phyloP scores from a whole-genome alignment of 2,888 invertebrate species.

The Nomada hirtipes region DNA sequence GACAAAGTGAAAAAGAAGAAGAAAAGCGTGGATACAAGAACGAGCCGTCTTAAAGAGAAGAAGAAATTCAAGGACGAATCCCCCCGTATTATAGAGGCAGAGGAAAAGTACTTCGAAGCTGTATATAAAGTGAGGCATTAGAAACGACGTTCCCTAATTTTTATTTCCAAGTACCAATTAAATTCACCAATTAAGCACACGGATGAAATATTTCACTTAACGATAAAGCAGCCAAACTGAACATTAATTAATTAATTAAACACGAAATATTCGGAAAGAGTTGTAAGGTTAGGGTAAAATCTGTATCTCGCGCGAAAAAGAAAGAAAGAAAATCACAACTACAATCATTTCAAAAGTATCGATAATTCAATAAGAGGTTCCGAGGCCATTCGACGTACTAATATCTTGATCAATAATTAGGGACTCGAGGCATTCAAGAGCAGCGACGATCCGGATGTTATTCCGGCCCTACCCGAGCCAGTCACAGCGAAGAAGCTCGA shows the following conservation, averaged over 20 bases:
- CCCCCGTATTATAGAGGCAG: constrained; percentile 73
- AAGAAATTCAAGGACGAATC: constrained; percentile 18
- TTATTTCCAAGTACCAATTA: too few species aligned
- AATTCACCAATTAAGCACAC: too few species aligned
- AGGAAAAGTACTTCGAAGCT: constrained; percentile 74
- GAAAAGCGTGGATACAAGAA: neutral
- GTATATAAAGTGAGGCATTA: constrained; percentile 69
- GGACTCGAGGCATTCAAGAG: neutral
- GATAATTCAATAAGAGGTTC: too few species aligned
- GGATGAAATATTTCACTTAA: too few species aligned
- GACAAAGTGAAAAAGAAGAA: neutral
- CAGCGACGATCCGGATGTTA: constrained; percentile 1
- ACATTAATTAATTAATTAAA: too few species aligned
- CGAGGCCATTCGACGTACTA: too few species aligned
- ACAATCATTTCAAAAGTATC: too few species aligned
- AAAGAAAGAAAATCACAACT: too few species aligned
- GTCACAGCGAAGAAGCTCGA: neutral
- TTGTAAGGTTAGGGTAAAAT: too few species aligned
- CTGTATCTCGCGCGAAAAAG: too few species aligned
- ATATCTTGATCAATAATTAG: neutral
- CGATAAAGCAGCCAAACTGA: too few species aligned
- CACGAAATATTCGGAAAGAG: too few species aligned
- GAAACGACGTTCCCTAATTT: neutral
- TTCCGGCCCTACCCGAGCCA: neutral
- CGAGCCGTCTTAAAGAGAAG: neutral